These are phyloP conservation scores for Dinocampus coccinellae DNA, from an alignment of 2,888 invertebrate species.

Conservation along the genomic window DNA sequence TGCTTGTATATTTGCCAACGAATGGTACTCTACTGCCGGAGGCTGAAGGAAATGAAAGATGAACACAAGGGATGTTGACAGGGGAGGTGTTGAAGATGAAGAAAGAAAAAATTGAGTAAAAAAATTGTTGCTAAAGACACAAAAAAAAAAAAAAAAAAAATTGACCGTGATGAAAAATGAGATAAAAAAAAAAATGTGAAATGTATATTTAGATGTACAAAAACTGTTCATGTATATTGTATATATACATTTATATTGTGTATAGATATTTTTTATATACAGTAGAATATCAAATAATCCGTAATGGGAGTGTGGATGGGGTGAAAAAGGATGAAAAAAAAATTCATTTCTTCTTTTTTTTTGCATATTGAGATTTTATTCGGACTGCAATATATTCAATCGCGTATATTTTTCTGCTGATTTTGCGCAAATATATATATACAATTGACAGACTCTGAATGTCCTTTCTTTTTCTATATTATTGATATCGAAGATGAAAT, in stretches of 20 bases:
- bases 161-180: no score
- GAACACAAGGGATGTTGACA: slow-evolving; percentile 15
- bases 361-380: neutral
- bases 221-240: no score
- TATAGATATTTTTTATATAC: neutral
- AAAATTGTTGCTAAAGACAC: neutral
- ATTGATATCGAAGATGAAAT: neutral
- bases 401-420: neutral
- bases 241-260: neutral
- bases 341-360: no score
- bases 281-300: neutral
- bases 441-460: neutral
- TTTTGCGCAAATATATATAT: neutral
- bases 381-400: neutral
- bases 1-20: slow-evolving; percentile 49
- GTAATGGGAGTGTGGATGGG: neutral
- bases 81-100: neutral
- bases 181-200: no score
- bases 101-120: slow-evolving; percentile 4
- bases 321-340: no score
- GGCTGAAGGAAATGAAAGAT: slow-evolving; percentile 40
- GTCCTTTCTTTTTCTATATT: no score
- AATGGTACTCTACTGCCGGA: slow-evolving; percentile 24
- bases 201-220: no score
- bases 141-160: no score